These are phyloP conservation scores for Pionites leucogaster DNA, from an alignment of 2,113 vertebrate species.

Conservation along the genomic window DNA sequence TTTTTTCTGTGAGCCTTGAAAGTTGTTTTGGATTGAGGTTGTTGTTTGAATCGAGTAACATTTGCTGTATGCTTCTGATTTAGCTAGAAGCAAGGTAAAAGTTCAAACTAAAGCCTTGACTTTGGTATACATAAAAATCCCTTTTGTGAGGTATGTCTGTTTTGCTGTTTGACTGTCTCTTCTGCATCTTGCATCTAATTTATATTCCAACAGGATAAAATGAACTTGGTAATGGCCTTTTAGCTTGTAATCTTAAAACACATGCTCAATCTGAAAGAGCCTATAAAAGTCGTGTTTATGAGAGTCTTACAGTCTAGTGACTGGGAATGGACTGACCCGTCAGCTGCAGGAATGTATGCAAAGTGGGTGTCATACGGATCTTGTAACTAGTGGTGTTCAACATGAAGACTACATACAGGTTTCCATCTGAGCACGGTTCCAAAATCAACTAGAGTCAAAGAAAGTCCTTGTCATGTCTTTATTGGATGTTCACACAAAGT, in stretches of 20 bases:
- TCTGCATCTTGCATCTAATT: neutral
- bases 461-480: neutral
- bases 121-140: neutral
- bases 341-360: neutral
- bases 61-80: neutral
- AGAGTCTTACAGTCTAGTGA: neutral
- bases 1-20: neutral
- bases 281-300: neutral
- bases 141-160: neutral
- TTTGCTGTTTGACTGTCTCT: slow-evolving; percentile 20
- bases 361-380: neutral
- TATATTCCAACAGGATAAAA: slow-evolving; percentile 37
- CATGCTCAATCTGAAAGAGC: neutral
- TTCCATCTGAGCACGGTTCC: neutral
- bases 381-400: neutral
- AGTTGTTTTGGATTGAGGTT: neutral
- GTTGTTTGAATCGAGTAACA: neutral
- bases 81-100: neutral
- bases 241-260: slow-evolving; percentile 47
- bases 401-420: neutral
- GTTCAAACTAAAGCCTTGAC: neutral
- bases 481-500: neutral
- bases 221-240: slow-evolving; percentile 49
- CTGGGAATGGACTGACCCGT: neutral
- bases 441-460: neutral